Evolutionary conservation across 2,888 invertebrate species (phyloP).

Genomic region (Platycheirus rosarum): DNA sequence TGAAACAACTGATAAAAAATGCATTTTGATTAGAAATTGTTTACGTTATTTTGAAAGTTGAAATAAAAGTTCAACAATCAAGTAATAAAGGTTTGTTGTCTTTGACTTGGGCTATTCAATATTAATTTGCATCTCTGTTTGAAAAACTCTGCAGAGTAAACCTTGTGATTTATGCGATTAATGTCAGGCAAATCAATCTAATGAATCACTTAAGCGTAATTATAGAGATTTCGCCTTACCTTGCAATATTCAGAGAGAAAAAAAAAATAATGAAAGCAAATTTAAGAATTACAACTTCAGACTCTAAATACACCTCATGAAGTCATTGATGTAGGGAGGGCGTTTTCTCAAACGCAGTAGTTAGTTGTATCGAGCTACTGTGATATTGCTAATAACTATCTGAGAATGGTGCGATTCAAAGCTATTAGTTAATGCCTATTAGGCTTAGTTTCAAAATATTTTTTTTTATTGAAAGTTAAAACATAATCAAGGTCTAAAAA

Average conservation of each 20-base stretch:
- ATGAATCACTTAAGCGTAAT: conserved; percentile 58
- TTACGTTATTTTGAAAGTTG: too few relatives aligned
- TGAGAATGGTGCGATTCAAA: neutral
- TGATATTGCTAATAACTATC: neutral
- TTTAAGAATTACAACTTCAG: conserved; percentile 25
- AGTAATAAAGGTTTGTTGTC: too few relatives aligned
- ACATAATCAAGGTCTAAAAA: neutral
- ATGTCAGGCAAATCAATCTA: conserved; percentile 48
- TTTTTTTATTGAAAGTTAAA: neutral
- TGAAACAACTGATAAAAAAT: too few relatives aligned
- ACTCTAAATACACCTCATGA: conserved; percentile 25
- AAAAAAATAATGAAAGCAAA: conserved; percentile 8
- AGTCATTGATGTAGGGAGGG: conserved; percentile 30
- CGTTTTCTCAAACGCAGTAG: conserved; percentile 8
- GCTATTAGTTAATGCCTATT: neutral
- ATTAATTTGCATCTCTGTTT: conserved; percentile 15
- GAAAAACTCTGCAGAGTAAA: conserved; percentile 20
- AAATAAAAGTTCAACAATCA: too few relatives aligned
- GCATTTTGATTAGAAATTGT: too few relatives aligned
- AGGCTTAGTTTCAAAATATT: neutral
- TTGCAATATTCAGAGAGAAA: conserved; percentile 27
- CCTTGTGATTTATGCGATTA: conserved; percentile 53
- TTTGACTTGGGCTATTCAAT: conserved; percentile 44
- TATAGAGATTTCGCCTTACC: conserved; percentile 29
- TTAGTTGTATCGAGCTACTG: neutral